Conservation (phyloP, 2,888 invertebrate genomes). For the Catocala fraxini region DNA sequence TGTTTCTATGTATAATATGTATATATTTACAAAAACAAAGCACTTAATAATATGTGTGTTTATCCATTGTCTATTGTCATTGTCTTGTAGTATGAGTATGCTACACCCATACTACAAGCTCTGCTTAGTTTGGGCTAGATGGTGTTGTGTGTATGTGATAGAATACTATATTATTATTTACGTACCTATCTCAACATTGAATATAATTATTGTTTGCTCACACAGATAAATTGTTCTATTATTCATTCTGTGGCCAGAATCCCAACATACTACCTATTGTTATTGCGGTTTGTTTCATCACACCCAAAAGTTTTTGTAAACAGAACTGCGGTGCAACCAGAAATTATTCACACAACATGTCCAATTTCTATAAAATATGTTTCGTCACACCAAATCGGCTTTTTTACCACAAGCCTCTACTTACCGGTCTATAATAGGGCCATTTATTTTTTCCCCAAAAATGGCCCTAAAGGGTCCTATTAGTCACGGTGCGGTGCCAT, state of each 20-base stretch:
- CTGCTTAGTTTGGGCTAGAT: too few relatives aligned
- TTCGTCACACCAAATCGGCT: conserved; percentile 59
- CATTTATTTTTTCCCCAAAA: conserved; percentile 75
- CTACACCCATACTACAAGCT: too few relatives aligned
- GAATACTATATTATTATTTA: not conserved
- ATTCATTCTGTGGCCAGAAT: not conserved
- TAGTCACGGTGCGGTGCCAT: conserved; percentile 76
- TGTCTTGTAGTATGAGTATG: too few relatives aligned
- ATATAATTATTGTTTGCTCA: not conserved
- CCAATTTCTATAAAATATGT: conserved; percentile 61
- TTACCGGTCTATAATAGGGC: conserved; percentile 58
- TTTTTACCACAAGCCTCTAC: conserved; percentile 65
- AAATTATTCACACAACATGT: conserved; percentile 60
- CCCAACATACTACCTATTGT: conserved; percentile 9
- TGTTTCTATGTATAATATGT: too few relatives aligned
- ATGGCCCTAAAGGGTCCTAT: conserved; percentile 77
- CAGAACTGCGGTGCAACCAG: conserved; percentile 23
- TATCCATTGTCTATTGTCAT: too few relatives aligned
- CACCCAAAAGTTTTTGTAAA: conserved; percentile 31
- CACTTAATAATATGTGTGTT: too few relatives aligned
- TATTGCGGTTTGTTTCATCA: conserved; percentile 39
- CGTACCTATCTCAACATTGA: not conserved
- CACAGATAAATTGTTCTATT: not conserved
- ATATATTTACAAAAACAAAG: too few relatives aligned
- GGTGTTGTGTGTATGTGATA: too few relatives aligned